Base-by-base conservation (phyloP, 1,140 invertebrate genomes). In the Prorops nasuta region DNA sequence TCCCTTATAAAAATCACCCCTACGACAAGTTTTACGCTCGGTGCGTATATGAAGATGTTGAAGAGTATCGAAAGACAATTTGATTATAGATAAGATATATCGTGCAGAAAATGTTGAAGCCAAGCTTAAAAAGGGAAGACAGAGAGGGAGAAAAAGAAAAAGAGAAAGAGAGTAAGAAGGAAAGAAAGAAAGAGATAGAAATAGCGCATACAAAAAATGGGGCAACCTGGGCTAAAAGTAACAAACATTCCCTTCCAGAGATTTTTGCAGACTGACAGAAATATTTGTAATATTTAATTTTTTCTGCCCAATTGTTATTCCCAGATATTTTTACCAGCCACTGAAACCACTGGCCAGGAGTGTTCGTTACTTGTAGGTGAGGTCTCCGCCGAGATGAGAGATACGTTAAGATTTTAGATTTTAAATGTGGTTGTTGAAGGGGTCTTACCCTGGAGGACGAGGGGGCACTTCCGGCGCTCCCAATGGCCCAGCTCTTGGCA, bases 391-490 rank as follows among this genome's bases (percentile, higher is more conserved):
- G n/a, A n/a, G n/a, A n/a, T n/a, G n/a, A n/a, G n/a, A n/a, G n/a
- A n/a, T n/a, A n/a, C n/a, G n/a, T n/a, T n/a, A n/a, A n/a, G n/a
- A n/a, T n/a, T n/a, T n/a, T n/a, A n/a, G n/a, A n/a, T n/a, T n/a
- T n/a, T n/a, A n/a, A n/a, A n/a, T n/a, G n/a, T n/a, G n/a, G n/a
- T n/a, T n/a, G n/a, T n/a, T n/a, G n/a, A 28, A 72, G 76, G 75
- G 79, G 69, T 78, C 81, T 83, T 83, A 83, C 81, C 81, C 81
- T 81, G 77, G 81, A 81, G 77, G 80, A 81, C 64, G 75, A 77
- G 75, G 75, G 72, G 69, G 73, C 69, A 62, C 68, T 76, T 75
- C 76, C 76, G 68, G 75, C 70, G 71, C 67, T 78, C 71, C 74
- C 72, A 76, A 75, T 76, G 68, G 72, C 73, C 76, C 76, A 78